These are phyloP conservation scores for Shinisaurus crocodilurus DNA, from an alignment of 2,113 vertebrate species.

Conservation along the genomic window DNA sequence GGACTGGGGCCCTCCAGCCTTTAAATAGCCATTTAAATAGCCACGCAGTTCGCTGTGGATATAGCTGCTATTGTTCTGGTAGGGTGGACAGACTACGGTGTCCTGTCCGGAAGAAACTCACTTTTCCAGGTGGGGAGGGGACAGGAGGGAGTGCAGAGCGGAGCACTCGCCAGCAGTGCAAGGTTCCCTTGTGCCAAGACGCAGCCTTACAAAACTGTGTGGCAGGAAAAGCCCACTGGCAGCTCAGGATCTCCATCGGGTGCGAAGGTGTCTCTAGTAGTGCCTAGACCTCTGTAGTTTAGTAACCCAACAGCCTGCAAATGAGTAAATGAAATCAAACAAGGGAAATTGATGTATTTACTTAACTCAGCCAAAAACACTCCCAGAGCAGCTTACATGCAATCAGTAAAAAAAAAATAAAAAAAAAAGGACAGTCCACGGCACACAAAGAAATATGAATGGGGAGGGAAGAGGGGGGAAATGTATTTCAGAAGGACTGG, in stretches of 20 bases:
- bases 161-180: not conserved
- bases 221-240: not conserved
- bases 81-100: not conserved
- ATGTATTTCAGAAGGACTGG: too few relatives aligned
- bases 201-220: not conserved
- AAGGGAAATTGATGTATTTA: not conserved
- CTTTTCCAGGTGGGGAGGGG: not conserved
- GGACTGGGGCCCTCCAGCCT: conserved; percentile 19
- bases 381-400: too few relatives aligned
- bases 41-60: not conserved
- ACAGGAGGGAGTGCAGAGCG: too few relatives aligned
- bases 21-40: conserved; percentile 68
- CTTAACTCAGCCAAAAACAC: not conserved
- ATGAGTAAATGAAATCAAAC: not conserved
- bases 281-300: not conserved
- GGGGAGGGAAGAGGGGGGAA: too few relatives aligned
- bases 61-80: conserved; percentile 56
- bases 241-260: not conserved
- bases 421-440: too few relatives aligned
- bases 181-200: not conserved
- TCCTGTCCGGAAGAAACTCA: too few relatives aligned
- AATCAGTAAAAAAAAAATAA: too few relatives aligned
- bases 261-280: not conserved
- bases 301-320: not conserved
- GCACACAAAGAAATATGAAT: too few relatives aligned